Base-by-base conservation (phyloP, 2,888 invertebrate genomes). In the Reticulitermes lucifugus region DNA sequence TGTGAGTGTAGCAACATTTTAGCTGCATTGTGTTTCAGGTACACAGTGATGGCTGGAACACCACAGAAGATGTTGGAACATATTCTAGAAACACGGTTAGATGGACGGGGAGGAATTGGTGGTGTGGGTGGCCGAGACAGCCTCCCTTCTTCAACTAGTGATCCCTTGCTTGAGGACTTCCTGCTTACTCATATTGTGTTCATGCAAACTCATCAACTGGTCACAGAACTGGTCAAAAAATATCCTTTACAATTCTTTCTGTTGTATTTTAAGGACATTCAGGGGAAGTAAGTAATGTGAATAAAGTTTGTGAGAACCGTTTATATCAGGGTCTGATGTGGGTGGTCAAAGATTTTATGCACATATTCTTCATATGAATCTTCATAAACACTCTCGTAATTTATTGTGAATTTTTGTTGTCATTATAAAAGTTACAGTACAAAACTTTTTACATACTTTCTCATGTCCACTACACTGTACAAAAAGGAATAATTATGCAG, bases 31-130 rank as follows among this genome's bases (percentile, higher is more conserved):
- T 85, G 83, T 88, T 90, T 80, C 89, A 95, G 95, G 91, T 97
- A 97, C 90, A 96, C 96, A 89, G 96, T 97, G 88, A 96, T 97
- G 95, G 96, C 96, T 87, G 97, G 96, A 84, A 96, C 96, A 85
- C 95, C 96, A 75, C 95, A 95, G 89, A 97, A 97, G 91, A 96
- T 97, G 94, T 90, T 97, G 88, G 97, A 97, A 90, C 96, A 97
- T 91, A 92, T 97, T 79, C 91, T 97, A 88, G 96, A 97, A 90
- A 96, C 96, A 22, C 92, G 96, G 86, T 91, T 96, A 88, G 95
- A 95, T 88, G 93, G 93, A 87, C 90, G 90, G 21, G 91, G 93
- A 87, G 92, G 92, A 85, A 87, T 87, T 9, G 92, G 91, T 88
- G 71, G 73, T 41, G 82, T 86, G 5, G 91, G 90, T 86, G 90